phyloP scores from a whole-genome alignment of 2,797 vertebrate genomes.

The Uromys caudimaculatus region DNA sequence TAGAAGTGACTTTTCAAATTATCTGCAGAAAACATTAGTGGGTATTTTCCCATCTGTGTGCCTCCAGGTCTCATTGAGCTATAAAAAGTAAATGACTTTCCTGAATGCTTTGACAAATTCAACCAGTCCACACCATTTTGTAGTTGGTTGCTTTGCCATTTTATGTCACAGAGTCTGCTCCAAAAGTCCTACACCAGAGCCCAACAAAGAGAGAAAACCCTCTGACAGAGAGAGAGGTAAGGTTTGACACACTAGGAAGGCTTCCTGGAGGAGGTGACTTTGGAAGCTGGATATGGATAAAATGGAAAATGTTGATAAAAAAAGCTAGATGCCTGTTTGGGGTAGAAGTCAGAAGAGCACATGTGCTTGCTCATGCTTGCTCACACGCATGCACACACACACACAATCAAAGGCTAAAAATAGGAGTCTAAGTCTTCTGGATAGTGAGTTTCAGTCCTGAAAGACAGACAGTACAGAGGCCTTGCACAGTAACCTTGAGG shows the following conservation, averaged over 20 bases:
- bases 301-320: constrained; percentile 11
- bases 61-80: constrained; percentile 77
- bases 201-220: background rate
- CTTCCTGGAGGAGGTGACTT: constrained; percentile 52
- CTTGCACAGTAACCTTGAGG: constrained; percentile 25
- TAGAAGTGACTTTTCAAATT: constrained; percentile 80
- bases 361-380: background rate
- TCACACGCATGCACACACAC: background rate
- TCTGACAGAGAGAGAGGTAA: background rate
- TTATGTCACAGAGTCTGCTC: constrained; percentile 10
- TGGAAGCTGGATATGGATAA: background rate
- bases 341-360: constrained; percentile 36
- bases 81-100: constrained; percentile 80
- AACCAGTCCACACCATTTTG: constrained; percentile 75
- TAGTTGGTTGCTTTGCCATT: constrained; percentile 80
- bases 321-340: background rate
- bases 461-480: background rate
- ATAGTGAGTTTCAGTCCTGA: background rate
- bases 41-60: constrained; percentile 83
- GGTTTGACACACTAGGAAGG: background rate
- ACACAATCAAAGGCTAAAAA: constrained; percentile 44
- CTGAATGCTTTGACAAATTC: constrained; percentile 76
- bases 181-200: constrained; percentile 33
- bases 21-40: constrained; percentile 85
- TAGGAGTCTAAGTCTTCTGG: background rate